phyloP scores from a whole-genome alignment of 2,888 invertebrate genomes.

The Athripsodes cinereus region DNA sequence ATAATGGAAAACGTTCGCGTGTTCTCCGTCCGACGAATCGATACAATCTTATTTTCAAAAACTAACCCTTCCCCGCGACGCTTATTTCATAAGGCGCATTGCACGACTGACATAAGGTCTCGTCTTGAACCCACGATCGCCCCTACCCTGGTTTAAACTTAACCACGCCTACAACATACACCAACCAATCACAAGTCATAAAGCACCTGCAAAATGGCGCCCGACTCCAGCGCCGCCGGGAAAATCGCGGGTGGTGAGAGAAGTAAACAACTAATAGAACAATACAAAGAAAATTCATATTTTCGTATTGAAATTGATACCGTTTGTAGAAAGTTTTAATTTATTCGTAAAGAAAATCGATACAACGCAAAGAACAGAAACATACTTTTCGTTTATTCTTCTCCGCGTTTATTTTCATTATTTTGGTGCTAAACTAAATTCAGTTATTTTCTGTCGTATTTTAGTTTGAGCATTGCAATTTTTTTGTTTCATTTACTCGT shows the following conservation, averaged over 20 bases:
- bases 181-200: constrained; percentile 10
- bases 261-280: neutral
- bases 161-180: constrained; percentile 13
- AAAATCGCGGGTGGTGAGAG: constrained; percentile 15
- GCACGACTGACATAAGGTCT: constrained; percentile 14
- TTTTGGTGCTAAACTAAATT: too few species aligned
- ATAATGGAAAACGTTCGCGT: neutral
- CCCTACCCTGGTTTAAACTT: constrained; percentile 3
- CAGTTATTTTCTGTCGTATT: too few species aligned
- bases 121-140: constrained; percentile 6
- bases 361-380: too few species aligned
- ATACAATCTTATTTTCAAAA: neutral
- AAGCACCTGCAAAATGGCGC: constrained; percentile 19
- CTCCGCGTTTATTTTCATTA: too few species aligned
- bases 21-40: neutral
- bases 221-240: constrained; percentile 18
- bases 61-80: neutral
- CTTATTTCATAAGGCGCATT: neutral
- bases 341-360: too few species aligned
- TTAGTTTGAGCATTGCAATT: too few species aligned
- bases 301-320: neutral
- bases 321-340: too few species aligned
- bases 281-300: constrained; percentile 3
- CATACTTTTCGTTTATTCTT: too few species aligned
- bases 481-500: too few species aligned